Evolutionary conservation across 2,113 vertebrate species (phyloP), one percentile per base, ranked within the genome.

Genomic region (Paramisgurnus dabryanus): DNA sequence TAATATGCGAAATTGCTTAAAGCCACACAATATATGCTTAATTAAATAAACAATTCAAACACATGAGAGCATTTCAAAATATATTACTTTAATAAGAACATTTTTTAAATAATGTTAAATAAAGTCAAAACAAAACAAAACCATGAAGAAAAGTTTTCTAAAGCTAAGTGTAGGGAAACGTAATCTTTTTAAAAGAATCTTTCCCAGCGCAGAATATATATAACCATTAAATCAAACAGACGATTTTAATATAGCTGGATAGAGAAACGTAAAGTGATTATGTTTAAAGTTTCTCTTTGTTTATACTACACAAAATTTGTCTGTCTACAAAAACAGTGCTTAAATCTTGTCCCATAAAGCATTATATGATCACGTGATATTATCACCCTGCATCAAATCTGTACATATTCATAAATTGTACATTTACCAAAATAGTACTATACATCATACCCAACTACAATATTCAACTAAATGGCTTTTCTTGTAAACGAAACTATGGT

Each of bases 31-130:
- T 47, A 49, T 4, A 55, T 13, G 49, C 15, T 10, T 10, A 1
- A 6, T 12, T 4, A 12, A 64, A 41, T n/a, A 50, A 77, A 65
- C n/a, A 50, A 76, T 40, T 50, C 2, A 76, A 65, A 76, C 45
- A 65, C 5, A 67, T 5, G 67, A 12, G 49, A 18, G 69, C 72
- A 72, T 82, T 79, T 85, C 76, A 85, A 85, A 85, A 85, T 85
- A 85, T 85, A 85, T 85, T 85, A 82, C 65, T 85, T 67, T 66
- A 67, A 82, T 82, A 79, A 69, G 72, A 80, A 82, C 67, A 55
- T 80, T 70, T 80, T 70, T 85, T 76, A 85, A 85, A 85, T 80
- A 85, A 82, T 49, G 43, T 76, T 85, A 82, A 85, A 85, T 82
- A 66, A 76, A 65, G 47, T 65, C 47, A 45, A 50, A 79, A 71